phyloP scores from a whole-genome alignment of 2,797 vertebrate species.

The Peromyscus attwateri region DNA sequence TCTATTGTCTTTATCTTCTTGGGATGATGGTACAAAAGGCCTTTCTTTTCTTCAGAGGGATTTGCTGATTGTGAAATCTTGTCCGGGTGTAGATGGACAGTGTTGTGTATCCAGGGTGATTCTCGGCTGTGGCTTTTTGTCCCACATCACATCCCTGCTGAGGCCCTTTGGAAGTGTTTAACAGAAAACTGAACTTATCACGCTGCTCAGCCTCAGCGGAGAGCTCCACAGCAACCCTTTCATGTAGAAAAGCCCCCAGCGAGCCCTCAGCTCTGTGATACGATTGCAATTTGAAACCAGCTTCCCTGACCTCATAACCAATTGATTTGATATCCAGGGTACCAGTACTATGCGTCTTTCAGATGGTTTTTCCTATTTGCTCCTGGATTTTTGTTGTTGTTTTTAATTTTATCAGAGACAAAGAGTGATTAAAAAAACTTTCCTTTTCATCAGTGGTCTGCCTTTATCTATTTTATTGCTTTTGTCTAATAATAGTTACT shows the following conservation, averaged over 20 bases:
- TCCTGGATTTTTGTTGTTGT: neutral
- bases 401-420: slow-evolving; percentile 31
- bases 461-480: neutral
- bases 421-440: neutral
- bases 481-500: neutral
- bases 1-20: slow-evolving; percentile 17
- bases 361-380: neutral
- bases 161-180: slow-evolving; percentile 34
- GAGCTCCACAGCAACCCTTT: neutral
- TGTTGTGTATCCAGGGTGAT: neutral
- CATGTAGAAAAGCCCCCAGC: neutral
- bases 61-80: neutral
- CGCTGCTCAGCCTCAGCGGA: neutral
- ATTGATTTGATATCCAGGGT: slow-evolving; percentile 6
- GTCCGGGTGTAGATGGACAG: neutral
- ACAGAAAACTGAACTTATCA: neutral
- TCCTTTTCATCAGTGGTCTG: slow-evolving; percentile 32
- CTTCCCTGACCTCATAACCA: slow-evolving; percentile 43
- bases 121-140: slow-evolving; percentile 30
- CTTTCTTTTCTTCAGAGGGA: slow-evolving; percentile 24
- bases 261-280: neutral
- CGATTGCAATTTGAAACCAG: slow-evolving; percentile 5
- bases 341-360: slow-evolving; percentile 41
- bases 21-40: neutral
- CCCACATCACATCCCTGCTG: neutral